These are phyloP conservation scores for Ptiloglossa arizonensis DNA, from an alignment of 1,140 invertebrate genomes.

Conservation along the genomic window DNA sequence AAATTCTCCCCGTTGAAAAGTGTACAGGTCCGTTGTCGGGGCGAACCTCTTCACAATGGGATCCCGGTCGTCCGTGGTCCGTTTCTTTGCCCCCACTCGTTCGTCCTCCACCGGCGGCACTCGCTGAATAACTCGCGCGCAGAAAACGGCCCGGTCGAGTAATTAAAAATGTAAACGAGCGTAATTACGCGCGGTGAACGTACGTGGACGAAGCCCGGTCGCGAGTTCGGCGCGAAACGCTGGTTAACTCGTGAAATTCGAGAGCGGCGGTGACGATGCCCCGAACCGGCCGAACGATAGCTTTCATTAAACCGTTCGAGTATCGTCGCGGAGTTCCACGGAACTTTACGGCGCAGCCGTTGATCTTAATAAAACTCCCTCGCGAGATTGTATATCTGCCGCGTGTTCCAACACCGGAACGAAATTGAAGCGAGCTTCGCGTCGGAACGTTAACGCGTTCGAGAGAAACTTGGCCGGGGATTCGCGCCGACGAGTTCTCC, in stretches of 20 bases:
- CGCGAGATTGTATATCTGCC: constrained; percentile 48
- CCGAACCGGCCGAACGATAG: constrained; percentile 49
- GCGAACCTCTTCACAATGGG: constrained; percentile 27
- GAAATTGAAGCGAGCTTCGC: constrained; percentile 23
- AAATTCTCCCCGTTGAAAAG: constrained; percentile 22
- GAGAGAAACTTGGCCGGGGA: constrained; percentile 2
- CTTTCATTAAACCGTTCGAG: constrained; percentile 55
- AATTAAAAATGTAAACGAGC: constrained; percentile 46
- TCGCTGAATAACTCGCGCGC: not conserved
- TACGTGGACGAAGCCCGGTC: constrained; percentile 1
- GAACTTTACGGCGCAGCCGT: constrained; percentile 26
- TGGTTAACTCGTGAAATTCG: constrained; percentile 38
- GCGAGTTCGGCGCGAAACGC: constrained; percentile 3
- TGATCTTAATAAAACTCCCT: constrained; percentile 48
- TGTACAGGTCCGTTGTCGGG: constrained; percentile 11
- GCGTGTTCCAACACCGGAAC: not conserved
- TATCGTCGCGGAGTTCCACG: constrained; percentile 31
- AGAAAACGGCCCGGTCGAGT: not conserved
- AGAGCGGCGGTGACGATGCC: not conserved
- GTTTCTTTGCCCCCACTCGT: too few relatives aligned
- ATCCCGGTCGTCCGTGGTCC: not conserved
- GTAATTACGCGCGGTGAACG: constrained; percentile 49
- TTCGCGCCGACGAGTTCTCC: not conserved
- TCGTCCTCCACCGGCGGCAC: not conserved
- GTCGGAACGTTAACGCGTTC: constrained; percentile 21